These are phyloP conservation scores for Entelurus aequoreus DNA, from an alignment of 2,113 vertebrate species.

Conservation along the genomic window DNA sequence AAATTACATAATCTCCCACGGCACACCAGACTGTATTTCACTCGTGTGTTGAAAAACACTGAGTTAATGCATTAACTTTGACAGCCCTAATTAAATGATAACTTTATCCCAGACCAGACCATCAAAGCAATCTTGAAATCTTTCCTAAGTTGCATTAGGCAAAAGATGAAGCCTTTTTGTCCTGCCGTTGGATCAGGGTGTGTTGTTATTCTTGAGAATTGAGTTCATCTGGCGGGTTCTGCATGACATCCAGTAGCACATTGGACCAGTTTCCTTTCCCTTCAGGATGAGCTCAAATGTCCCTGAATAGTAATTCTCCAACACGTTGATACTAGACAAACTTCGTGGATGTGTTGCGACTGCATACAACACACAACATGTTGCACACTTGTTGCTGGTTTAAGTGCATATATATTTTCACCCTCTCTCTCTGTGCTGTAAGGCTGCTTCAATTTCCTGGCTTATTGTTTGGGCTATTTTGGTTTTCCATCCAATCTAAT, in stretches of 20 bases:
- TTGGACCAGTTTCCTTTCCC: slow-evolving; percentile 6
- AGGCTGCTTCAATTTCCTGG: background rate
- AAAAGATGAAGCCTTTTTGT: background rate
- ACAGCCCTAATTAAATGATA: background rate
- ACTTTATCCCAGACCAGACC: background rate
- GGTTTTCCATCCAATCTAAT: background rate
- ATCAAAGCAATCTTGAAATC: slow-evolving; percentile 13
- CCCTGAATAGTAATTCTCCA: slow-evolving; percentile 13
- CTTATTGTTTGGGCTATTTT: background rate
- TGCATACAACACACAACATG: slow-evolving; percentile 10
- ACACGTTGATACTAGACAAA: background rate
- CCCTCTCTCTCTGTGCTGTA: background rate
- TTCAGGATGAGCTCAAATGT: slow-evolving; percentile 10
- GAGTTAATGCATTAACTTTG: background rate
- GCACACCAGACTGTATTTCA: too few species aligned
- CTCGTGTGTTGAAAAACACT: too few species aligned
- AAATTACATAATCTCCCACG: too few species aligned
- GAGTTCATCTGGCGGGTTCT: slow-evolving; percentile 12
- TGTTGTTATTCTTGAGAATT: slow-evolving; percentile 21
- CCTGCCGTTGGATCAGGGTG: slow-evolving; percentile 1
- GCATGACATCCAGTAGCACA: slow-evolving; percentile 13
- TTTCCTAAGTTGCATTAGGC: slow-evolving; percentile 11
- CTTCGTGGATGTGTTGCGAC: slow-evolving; percentile 6
- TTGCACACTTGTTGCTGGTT: slow-evolving; percentile 38
- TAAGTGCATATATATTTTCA: background rate